Percentiles rank a stretch among this genome's conserved stretches.
Evolutionary conservation across 1,140 invertebrate species (phyloP).

Genomic region (Papilio glaucus): DNA sequence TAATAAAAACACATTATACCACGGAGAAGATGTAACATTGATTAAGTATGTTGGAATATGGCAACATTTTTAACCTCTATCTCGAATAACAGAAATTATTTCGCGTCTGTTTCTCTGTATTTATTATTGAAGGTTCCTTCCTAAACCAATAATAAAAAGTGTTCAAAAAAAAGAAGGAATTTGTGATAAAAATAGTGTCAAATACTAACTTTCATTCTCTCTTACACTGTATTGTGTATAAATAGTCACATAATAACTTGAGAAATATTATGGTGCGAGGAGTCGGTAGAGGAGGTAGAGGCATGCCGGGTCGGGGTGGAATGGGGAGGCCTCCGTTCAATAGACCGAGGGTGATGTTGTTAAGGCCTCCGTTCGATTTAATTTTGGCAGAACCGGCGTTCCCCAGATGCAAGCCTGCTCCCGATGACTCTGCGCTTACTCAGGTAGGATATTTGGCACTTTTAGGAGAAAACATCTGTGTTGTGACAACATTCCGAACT

Average conservation of each 20-base stretch:
- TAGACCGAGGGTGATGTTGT: slow-evolving; percentile 89
- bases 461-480: too few species aligned
- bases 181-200: not conserved
- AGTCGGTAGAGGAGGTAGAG: slow-evolving; percentile 83
- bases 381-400: slow-evolving; percentile 94
- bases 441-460: too few species aligned
- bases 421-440: slow-evolving; percentile 93
- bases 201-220: not conserved
- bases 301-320: slow-evolving; percentile 85
- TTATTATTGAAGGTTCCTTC: not conserved
- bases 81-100: not conserved
- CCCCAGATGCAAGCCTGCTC: slow-evolving; percentile 92
- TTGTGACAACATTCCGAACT: too few species aligned
- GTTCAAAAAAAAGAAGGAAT: not conserved
- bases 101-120: not conserved
- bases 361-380: slow-evolving; percentile 95
- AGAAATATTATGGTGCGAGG: slow-evolving; percentile 69
- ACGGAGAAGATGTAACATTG: too few species aligned
- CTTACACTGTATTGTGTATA: not conserved
- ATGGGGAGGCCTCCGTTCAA: slow-evolving; percentile 86
- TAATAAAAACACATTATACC: not conserved
- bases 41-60: too few species aligned
- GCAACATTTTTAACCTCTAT: slow-evolving; percentile 7
- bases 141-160: not conserved
- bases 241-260: not conserved